Conservation (phyloP, 2,113 vertebrate species). For the Maccullochella peelii region DNA sequence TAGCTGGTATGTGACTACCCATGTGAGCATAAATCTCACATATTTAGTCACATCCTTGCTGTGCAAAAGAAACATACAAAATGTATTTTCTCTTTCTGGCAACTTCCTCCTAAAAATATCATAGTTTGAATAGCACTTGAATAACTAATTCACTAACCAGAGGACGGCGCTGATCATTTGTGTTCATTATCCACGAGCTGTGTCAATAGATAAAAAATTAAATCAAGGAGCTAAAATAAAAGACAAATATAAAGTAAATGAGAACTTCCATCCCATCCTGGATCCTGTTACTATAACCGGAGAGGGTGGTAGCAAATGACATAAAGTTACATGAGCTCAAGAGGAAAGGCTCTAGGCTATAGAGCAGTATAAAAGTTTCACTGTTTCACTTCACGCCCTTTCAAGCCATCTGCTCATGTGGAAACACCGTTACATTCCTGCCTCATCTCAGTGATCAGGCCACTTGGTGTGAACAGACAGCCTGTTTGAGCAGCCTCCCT, state of each 20-base stretch:
- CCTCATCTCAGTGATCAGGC: constrained; percentile 16
- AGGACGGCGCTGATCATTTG: constrained; percentile 1
- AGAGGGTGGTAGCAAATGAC: constrained; percentile 44
- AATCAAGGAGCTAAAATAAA: constrained; percentile 40
- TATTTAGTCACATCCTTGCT: constrained; percentile 26
- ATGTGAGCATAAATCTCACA: constrained; percentile 37
- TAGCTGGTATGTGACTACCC: constrained; percentile 20
- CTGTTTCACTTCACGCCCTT: constrained; percentile 37
- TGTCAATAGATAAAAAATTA: constrained; percentile 39
- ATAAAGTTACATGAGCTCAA: constrained; percentile 46
- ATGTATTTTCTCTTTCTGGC: constrained; percentile 33
- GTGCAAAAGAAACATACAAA: constrained; percentile 24
- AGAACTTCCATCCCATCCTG: constrained; percentile 21
- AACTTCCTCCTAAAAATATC: neutral
- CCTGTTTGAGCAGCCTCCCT: neutral
- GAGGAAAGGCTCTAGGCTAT: constrained; percentile 45
- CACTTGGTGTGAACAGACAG: constrained; percentile 14
- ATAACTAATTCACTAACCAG: constrained; percentile 13
- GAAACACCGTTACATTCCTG: constrained; percentile 33
- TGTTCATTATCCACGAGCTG: constrained; percentile 6
- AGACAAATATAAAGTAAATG: constrained; percentile 38
- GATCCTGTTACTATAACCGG: constrained; percentile 10
- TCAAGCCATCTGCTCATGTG: constrained; percentile 42
- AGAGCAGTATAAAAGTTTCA: constrained; percentile 24
- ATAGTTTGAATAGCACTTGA: neutral